Evolutionary conservation across 2,888 invertebrate species (phyloP).

Genomic region (Cantharis nigra): DNA sequence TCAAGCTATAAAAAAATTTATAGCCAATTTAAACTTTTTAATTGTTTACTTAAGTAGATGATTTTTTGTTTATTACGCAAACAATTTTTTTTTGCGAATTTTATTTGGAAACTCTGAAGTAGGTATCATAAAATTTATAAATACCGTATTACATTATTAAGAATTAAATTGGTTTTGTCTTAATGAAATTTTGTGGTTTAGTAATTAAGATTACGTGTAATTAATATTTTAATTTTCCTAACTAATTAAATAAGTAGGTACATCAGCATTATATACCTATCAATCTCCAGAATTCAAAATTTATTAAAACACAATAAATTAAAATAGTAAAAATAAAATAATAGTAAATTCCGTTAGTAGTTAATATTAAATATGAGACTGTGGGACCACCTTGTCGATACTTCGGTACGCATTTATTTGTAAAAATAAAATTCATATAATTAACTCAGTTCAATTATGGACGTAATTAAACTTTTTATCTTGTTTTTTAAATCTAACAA

Average conservation of each 20-base stretch:
- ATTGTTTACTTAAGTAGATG: background rate
- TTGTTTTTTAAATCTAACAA: background rate
- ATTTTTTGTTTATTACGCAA: background rate
- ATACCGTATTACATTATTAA: background rate
- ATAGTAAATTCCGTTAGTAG: too few relatives aligned
- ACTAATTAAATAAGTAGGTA: background rate
- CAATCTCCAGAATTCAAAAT: too few relatives aligned
- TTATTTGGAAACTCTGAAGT: background rate
- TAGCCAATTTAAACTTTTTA: background rate
- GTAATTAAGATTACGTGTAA: background rate
- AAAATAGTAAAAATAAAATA: too few relatives aligned
- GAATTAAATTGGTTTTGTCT: background rate
- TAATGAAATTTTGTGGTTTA: background rate
- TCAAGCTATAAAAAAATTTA: background rate
- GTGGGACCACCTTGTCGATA: too few relatives aligned
- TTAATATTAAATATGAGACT: too few relatives aligned
- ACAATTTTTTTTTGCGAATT: too few relatives aligned
- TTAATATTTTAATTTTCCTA: background rate
- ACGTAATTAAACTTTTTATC: background rate
- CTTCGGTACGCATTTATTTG: too few relatives aligned
- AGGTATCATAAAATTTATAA: background rate
- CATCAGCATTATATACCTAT: background rate
- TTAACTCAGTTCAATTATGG: background rate
- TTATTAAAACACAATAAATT: too few relatives aligned
- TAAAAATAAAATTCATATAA: too few relatives aligned